Evolutionary conservation across 2,797 vertebrate genomes (phyloP).

Genomic region (Nasua narica): DNA sequence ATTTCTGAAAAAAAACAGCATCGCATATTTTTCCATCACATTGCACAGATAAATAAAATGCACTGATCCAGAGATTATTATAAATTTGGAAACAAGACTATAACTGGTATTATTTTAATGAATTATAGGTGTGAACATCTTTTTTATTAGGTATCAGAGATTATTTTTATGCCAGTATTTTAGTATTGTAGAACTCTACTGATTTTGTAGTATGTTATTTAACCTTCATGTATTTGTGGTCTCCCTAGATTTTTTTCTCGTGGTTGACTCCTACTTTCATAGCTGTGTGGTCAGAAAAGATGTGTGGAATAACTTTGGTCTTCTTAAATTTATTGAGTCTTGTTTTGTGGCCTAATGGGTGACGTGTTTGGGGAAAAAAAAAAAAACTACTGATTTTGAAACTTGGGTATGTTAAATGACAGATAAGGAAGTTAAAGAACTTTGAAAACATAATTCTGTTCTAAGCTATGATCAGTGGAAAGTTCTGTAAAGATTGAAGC

Average conservation of each 20-base stretch:
- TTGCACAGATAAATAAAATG: not conserved
- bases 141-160: not conserved
- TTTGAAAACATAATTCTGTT: not conserved
- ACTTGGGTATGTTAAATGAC: not conserved
- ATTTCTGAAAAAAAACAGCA: not conserved
- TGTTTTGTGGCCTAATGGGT: not conserved
- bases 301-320: not conserved
- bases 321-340: not conserved
- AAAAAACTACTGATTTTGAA: not conserved
- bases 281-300: not conserved
- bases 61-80: not conserved
- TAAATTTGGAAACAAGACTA: not conserved
- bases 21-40: not conserved
- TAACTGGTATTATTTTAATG: not conserved
- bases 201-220: not conserved
- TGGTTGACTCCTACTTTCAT: not conserved
- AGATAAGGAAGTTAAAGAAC: not conserved
- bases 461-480: not conserved
- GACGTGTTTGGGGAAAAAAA: not conserved
- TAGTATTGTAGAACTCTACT: not conserved
- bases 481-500: not conserved
- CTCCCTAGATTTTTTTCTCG: not conserved
- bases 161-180: not conserved
- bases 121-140: not conserved
- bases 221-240: not conserved